A percentile compares a stretch with the other conserved stretches of the same genome.
Conservation (phyloP, 2,113 vertebrate species). For the Chionis minor region DNA sequence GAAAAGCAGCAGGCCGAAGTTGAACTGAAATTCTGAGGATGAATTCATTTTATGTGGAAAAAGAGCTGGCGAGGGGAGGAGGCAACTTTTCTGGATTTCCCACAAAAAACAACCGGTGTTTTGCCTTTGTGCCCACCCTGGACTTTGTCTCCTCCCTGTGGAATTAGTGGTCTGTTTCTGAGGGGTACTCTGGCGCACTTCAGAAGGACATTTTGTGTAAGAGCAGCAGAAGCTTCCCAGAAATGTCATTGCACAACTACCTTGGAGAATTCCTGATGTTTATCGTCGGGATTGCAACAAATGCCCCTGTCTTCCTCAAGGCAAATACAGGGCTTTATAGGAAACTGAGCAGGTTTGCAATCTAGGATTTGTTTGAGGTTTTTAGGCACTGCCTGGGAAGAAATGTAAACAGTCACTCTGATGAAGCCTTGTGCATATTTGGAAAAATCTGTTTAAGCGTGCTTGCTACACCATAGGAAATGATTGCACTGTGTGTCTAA, state of each 20-base stretch:
- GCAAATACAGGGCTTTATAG: background rate
- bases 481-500: no score
- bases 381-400: conserved; percentile 22
- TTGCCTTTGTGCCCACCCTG: background rate
- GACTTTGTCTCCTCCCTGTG: background rate
- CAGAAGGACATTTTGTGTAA: background rate
- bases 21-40: background rate
- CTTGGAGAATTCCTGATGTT: background rate
- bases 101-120: background rate
- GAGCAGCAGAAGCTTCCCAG: background rate
- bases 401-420: background rate
- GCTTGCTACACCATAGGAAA: background rate
- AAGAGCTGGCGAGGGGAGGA: fast-evolving
- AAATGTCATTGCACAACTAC: background rate
- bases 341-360: background rate
- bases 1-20: background rate
- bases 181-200: background rate
- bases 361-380: conserved; percentile 5
- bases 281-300: background rate
- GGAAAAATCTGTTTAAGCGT: background rate
- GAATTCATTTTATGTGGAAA: background rate
- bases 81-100: background rate
- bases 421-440: background rate
- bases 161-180: background rate
- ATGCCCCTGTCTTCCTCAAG: background rate